Evolutionary conservation across 2,797 vertebrate genomes (phyloP), one percentile per base, ranked within the genome.

Genomic region (Toxotes lorentzi): DNA sequence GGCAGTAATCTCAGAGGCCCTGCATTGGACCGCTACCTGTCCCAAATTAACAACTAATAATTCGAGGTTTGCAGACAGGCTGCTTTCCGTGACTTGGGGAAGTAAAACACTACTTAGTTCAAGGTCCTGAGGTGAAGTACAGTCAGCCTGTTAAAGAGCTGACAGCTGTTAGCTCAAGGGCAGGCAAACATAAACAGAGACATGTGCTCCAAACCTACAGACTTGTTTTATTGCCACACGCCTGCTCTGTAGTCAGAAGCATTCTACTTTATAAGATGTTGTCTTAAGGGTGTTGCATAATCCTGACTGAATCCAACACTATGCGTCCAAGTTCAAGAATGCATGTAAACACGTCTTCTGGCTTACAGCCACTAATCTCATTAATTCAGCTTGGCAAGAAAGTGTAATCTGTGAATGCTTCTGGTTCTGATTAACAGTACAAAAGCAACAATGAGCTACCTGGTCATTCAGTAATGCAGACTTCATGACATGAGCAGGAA

Each of bases 261-360:
- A 59, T 73, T 88, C 77, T 66, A 19, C 76, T 66, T 77, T 34
- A 81, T 51, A 79, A 80, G 53, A 80, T 62, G 85, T 54, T 32
- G 70, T 81, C 47, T 77, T 56, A 66, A 76, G 69, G 51, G 70
- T 23, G 79, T 91, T 93, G 70, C 84, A 51, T 89, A 91, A 92
- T 79, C 70, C 68, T 16, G 27, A 65, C 35, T 21, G 61, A 78
- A 70, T 80, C 73, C 57, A 48, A 66, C 69, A 45, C 57, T 23
- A 4, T 27, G 40, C 2, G 0, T 58, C 48, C 69, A 73, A 68
- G 73, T 91, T 73, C 70, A 76, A 71, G 70, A 89, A 82, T 65
- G 58, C 79, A 75, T 43, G 66, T 76, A 83, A 87, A 84, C 78
- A 82, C 32, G 35, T 81, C 76, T 68, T 81, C 78, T 83, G 89